These are phyloP conservation scores for Parthenolecanium corni DNA, from an alignment of 2,888 invertebrate genomes.

Conservation along the genomic window DNA sequence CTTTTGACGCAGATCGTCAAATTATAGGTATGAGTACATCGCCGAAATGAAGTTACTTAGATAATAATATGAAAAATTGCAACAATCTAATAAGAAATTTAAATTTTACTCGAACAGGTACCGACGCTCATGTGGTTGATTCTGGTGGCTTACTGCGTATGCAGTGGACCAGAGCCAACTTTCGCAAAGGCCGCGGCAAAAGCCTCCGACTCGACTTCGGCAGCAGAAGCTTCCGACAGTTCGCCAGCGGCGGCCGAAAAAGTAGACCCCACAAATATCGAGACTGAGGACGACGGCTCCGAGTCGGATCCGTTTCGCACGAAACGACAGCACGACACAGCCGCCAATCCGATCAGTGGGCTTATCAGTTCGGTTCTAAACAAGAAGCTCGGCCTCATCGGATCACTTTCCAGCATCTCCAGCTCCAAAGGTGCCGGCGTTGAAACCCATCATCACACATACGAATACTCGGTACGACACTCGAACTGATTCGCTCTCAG, in stretches of 20 bases:
- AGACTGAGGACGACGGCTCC: neutral
- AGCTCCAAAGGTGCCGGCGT: constrained; percentile 26
- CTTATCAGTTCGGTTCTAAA: constrained; percentile 30
- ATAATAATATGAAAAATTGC: no score
- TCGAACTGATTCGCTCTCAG: neutral
- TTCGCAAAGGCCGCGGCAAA: no score
- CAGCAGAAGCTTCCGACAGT: no score
- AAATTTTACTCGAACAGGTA: no score
- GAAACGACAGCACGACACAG: constrained; percentile 9
- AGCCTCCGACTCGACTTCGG: no score
- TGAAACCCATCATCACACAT: constrained; percentile 21
- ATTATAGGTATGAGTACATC: no score
- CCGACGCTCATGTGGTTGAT: no score
- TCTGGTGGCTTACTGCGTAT: no score
- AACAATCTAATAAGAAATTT: no score
- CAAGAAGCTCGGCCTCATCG: constrained; percentile 31
- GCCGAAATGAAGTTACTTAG: no score
- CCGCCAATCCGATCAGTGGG: constrained; percentile 1
- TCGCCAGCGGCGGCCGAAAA: neutral
- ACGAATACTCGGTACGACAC: constrained; percentile 23
- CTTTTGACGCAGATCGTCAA: no score
- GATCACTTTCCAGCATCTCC: constrained; percentile 29
- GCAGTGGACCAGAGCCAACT: no score
- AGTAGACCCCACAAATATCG: neutral
- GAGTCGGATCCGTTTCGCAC: constrained; percentile 15